Base-by-base conservation (phyloP, 2,888 invertebrate species). In the Invenusta paracnida region DNA sequence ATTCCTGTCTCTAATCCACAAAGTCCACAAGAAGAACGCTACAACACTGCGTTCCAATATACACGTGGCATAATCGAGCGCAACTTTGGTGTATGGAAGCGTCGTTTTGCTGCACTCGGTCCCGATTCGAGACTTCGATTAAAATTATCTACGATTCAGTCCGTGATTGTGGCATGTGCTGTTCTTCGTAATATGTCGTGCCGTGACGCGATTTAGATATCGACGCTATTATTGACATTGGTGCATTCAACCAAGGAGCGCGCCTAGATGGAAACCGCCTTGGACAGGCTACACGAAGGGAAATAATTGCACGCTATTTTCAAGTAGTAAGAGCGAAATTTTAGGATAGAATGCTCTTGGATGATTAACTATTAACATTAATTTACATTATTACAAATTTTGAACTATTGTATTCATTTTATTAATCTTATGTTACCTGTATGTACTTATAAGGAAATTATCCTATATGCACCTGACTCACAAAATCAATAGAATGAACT, bases 101-200 rank as follows among this genome's bases (percentile, higher is more conserved):
- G n/a, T 25, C n/a, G 79, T 27, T 79, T 79, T 79, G 25, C 79
- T 79, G 29, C n/a, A 5, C 79, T 79, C n/a, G 79, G 79, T 27
- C 79, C 79, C 5, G 29, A 79, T 79, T 25, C 25, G 5, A 79
- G 79, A 27, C 23, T 79, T 79, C 79, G 79, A 23, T n/a, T 79
- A 25, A 23, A 79, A 25, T 25, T 79, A 5, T 25, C 23, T 79
- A 27, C 79, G 29, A 79, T 27, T 25, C 23, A 25, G n/a, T 27
- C 79, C 2, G 79, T 79, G 79, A 79, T 79, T 25, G 79, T 79
- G 25, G 79, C 79, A 79, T 79, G 79, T 79, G 79, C 79, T 27
- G 79, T 79, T 25, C 79, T 79, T 79, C 79, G n/a, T 27, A 79
- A 79, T n/a, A 48, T 48, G 48, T 48, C 48, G 17, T 17, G 17